Evolutionary conservation across 1,140 invertebrate genomes (phyloP).

Genomic region (Drosophila triauraria): DNA sequence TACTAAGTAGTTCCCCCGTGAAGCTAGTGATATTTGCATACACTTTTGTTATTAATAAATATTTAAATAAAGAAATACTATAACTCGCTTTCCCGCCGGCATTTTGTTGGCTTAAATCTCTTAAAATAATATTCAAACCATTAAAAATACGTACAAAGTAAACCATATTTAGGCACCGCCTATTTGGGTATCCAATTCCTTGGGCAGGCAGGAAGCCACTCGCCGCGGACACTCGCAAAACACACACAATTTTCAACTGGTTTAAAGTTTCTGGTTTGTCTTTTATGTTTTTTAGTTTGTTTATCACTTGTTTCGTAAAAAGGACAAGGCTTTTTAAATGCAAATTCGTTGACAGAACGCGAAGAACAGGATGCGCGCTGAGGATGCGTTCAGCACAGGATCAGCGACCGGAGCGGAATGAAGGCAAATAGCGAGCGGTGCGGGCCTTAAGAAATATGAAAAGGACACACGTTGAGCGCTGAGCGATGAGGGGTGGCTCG

Average conservation of each 20-base stretch:
- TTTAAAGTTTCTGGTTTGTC: slow-evolving; percentile 10
- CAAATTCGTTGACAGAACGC: slow-evolving; percentile 25
- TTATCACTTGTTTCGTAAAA: slow-evolving; percentile 45
- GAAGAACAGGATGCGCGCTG: slow-evolving; percentile 42
- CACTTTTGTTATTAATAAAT: background rate
- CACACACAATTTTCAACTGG: slow-evolving; percentile 24
- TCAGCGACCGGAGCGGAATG: slow-evolving; percentile 81
- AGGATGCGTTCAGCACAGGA: slow-evolving; percentile 67
- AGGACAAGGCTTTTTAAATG: slow-evolving; percentile 19
- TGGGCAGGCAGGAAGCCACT: slow-evolving; percentile 32
- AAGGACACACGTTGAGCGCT: slow-evolving; percentile 51
- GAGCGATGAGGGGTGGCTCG: slow-evolving; percentile 45
- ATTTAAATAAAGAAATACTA: too few relatives aligned
- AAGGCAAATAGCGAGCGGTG: slow-evolving; percentile 60
- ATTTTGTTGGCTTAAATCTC: background rate
- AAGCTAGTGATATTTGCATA: too few relatives aligned
- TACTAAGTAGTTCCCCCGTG: too few relatives aligned
- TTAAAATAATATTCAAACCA: background rate
- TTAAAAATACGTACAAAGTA: slow-evolving; percentile 80
- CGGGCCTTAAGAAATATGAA: slow-evolving; percentile 81
- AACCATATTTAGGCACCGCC: slow-evolving; percentile 83
- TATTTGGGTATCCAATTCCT: slow-evolving; percentile 71
- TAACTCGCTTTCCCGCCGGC: slow-evolving; percentile 3
- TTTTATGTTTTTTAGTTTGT: background rate
- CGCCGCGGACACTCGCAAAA: slow-evolving; percentile 17